phyloP scores from a whole-genome alignment of 2,888 invertebrate genomes.

The Tricholauxania praeusta region DNA sequence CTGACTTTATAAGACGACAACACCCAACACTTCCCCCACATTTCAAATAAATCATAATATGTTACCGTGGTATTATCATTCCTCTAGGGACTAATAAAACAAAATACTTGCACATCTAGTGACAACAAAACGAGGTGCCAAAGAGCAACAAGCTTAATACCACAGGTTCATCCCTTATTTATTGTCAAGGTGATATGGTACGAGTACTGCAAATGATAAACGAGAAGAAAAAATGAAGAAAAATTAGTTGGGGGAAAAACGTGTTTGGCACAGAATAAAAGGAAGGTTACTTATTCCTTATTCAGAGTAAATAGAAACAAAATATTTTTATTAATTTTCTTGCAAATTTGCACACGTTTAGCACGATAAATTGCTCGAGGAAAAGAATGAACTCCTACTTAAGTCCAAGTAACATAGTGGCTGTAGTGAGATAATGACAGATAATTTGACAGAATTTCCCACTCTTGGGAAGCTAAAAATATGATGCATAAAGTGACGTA shows the following conservation, averaged over 20 bases:
- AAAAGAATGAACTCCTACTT: not conserved
- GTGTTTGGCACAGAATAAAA: conserved; percentile 32
- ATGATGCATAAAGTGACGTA: too few species aligned
- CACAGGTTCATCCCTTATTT: conserved; percentile 47
- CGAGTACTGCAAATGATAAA: not conserved
- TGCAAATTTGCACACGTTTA: conserved; percentile 33
- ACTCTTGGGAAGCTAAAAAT: too few species aligned
- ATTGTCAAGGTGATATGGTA: conserved; percentile 59
- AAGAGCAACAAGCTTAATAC: conserved; percentile 41
- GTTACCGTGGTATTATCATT: not conserved
- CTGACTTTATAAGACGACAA: too few species aligned
- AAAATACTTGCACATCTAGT: conserved; percentile 54
- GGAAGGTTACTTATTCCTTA: too few species aligned
- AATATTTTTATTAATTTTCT: conserved; percentile 32
- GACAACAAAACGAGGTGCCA: conserved; percentile 57
- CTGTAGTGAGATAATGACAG: too few species aligned
- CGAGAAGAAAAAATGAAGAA: not conserved
- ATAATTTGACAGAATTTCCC: too few species aligned
- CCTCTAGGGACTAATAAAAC: conserved; percentile 64
- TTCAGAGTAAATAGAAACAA: not conserved
- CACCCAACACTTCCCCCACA: not conserved
- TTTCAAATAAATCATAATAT: conserved; percentile 30
- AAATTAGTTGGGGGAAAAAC: conserved; percentile 9
- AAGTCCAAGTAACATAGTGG: not conserved
- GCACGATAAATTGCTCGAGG: not conserved